Evolutionary conservation across 2,888 invertebrate genomes (phyloP), one percentile per base, ranked within the genome.

Genomic region (Lysandra bellargus): DNA sequence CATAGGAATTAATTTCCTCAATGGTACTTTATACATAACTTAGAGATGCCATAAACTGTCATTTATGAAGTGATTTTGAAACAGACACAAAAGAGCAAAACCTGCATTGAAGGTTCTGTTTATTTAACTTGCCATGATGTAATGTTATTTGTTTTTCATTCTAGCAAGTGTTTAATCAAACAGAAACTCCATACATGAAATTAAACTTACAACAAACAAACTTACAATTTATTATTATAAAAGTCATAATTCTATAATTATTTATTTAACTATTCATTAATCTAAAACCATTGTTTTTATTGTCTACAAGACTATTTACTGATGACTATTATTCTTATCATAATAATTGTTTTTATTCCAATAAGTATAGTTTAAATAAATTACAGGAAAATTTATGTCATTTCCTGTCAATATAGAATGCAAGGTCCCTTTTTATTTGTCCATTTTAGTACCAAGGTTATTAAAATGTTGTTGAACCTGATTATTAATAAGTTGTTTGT

Each of bases 401-500:
- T 64, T 64, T 64, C 12, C n/a, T 30, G 23, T 64, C 12, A 2
- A 64, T 33, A 33, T 33, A 69, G 64, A 64, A 69, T 37, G 33
- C 69, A 69, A 69, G 69, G 69, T 37, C 33, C 69, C 33, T 69
- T 69, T 14, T 33, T 6, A 69, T 23, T 0, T 23, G 69, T 1
- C 14, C 9, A 64, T 30, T 64, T 64, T 9, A 14, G 33, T 69
- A 33, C 33, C 33, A 17, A 69, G 69, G 37, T 69, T 69, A 17
- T 33, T 17, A 14, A 69, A 69, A 69, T 69, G 69, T 69, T 69
- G 69, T 69, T 33, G 5, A 69, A 69, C 69, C 17, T 33, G 69
- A 37, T 69, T 33, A 12, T 14, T 69, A 69, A 69, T 30, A 12
- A 30, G 64, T 30, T 64, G 64, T 69, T 14, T 69, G 33, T 69